Base-by-base conservation (phyloP, 92 coral and sea anemone species). In the Phymanthus crucifer region DNA sequence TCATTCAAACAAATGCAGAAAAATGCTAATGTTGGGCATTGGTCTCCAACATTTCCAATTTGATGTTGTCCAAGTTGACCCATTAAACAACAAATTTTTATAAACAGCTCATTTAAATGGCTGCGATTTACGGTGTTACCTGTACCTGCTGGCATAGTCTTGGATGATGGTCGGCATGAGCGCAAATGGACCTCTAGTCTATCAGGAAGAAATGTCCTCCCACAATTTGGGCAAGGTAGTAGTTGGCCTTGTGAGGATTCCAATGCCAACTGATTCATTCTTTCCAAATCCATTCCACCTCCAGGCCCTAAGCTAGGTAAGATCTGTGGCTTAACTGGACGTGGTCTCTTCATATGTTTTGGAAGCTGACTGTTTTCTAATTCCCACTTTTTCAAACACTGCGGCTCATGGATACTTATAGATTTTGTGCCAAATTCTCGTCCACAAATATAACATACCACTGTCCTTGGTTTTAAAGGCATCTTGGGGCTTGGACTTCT, bases 401-500 rank as follows among this genome's bases (percentile, higher is more conserved):
- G 99, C 3, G 99, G 99, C 56, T 96, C 99, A 69, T 96, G 99
- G 31, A 96, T 96, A 2, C 94, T 71, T n/a, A 96, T 93, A 11
- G 99, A 96, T 65, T 91, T 88, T 16, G 94, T 89, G 57, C 99
- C 99, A 84, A 96, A 96, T 76, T 96, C 99, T 72, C 99, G 80
- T 2, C 99, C 99, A 85, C 99, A 96, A 34, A 96, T 96, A 75
- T 91, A 96, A 72, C 99, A 96, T 32, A 96, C 97, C 46, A 93
- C 98, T 5, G 99, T 89, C 32, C 89, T 83, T 12, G 99, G 99
- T 76, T 89, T 91, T 8, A 84, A 71, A 0, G 99, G 99, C 29
- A 37, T 68, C 47, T 71, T 80, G 1, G 85, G 84, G 14, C 85
- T 82, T 11, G 83, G 88, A 45, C 86, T 93, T 32, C 93, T 83